Percentiles rank a stretch among this genome's conserved stretches.
phyloP scores from a whole-genome alignment of 2,888 invertebrate species.

The Drosophila sordidula region DNA sequence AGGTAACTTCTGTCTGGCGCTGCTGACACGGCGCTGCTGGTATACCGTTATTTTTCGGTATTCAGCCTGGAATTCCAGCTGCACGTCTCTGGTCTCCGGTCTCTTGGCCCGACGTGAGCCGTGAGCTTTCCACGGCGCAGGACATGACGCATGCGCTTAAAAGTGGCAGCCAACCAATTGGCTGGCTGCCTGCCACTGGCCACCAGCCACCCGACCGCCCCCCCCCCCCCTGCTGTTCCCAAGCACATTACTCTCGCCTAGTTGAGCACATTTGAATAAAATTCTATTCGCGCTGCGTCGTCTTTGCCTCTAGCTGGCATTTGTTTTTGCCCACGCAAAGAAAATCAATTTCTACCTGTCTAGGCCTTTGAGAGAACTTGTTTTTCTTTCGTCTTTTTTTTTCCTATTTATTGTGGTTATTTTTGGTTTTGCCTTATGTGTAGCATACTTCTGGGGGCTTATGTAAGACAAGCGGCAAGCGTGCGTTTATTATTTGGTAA shows the following conservation, averaged over 20 bases:
- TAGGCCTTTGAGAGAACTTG: constrained; percentile 30
- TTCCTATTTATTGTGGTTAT: constrained; percentile 1
- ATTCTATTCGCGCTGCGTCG: constrained; percentile 59
- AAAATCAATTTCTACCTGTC: constrained; percentile 78
- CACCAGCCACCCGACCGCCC: constrained; percentile 9
- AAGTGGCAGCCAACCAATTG: constrained; percentile 63
- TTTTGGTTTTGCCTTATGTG: constrained; percentile 8
- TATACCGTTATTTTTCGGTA: constrained; percentile 74
- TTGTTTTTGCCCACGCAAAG: constrained; percentile 47
- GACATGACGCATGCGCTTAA: constrained; percentile 69
- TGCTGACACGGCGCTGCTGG: constrained; percentile 48
- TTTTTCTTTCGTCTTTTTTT: neutral
- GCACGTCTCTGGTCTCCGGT: constrained; percentile 11
- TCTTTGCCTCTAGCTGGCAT: constrained; percentile 29
- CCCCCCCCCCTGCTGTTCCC: constrained; percentile 58
- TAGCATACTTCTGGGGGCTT: constrained; percentile 71
- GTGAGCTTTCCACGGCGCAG: constrained; percentile 64
- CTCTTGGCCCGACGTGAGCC: constrained; percentile 2
- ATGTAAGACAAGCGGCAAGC: constrained; percentile 49
- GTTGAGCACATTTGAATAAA: constrained; percentile 76
- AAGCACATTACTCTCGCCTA: constrained; percentile 76
- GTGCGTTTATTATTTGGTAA: constrained; percentile 3
- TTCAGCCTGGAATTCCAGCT: constrained; percentile 79
- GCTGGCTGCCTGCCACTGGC: constrained; percentile 31
- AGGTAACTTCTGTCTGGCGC: constrained; percentile 85